phyloP scores from a whole-genome alignment of 2,113 vertebrate genomes.

The Rhynchopsitta pachyrhyncha region DNA sequence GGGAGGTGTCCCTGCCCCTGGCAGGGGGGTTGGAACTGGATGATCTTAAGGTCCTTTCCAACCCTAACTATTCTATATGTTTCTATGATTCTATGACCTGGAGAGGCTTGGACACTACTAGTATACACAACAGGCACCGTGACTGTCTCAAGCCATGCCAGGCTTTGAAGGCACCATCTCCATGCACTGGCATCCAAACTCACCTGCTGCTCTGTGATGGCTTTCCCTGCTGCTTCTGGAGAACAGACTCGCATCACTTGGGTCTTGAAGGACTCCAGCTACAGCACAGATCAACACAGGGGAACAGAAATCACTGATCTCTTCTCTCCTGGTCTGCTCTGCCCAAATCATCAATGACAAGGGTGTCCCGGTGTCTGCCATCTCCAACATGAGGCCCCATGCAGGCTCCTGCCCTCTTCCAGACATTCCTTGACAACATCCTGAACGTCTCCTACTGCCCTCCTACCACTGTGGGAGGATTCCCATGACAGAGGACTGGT shows the following conservation, averaged over 20 bases:
- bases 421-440: neutral
- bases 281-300: neutral
- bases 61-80: too few relatives aligned
- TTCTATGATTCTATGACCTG: too few relatives aligned
- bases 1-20: too few relatives aligned
- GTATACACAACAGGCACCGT: rapidly evolving
- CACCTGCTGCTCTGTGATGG: slow-evolving; percentile 68
- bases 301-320: neutral
- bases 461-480: neutral
- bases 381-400: neutral
- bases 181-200: neutral
- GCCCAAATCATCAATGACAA: neutral
- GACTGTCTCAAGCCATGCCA: rapidly evolving
- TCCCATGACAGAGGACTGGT: rapidly evolving
- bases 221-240: neutral
- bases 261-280: slow-evolving; percentile 74
- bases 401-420: neutral
- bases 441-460: neutral
- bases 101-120: neutral
- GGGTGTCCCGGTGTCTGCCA: neutral
- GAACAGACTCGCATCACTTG: slow-evolving; percentile 61
- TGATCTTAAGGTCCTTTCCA: too few relatives aligned
- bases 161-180: neutral
- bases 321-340: neutral
- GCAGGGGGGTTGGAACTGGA: too few relatives aligned